Base-by-base conservation (phyloP, 2,797 vertebrate genomes). In the Lacerta agilis region DNA sequence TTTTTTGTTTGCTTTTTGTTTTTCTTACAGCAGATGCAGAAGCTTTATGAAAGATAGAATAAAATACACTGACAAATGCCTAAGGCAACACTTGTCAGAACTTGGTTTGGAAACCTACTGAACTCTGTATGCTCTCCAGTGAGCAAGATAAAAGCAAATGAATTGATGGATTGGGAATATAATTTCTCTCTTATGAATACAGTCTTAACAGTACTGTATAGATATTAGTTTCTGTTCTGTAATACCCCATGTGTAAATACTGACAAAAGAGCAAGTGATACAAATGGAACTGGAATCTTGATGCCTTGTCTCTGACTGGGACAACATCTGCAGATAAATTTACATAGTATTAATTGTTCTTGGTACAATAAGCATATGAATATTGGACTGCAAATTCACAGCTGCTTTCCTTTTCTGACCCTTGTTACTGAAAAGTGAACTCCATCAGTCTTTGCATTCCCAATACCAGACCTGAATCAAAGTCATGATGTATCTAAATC, bases 61-160 rank as follows among this genome's bases (percentile, higher is more conserved):
- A 49, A 13, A 4, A 55, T 55, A 55, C 49, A 55, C 49, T 55
- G 49, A 4, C 13, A 55, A 15, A 55, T 55, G 49, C 49, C 49
- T 15, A 86, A 78, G 87, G 8, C 81, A 0, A 20, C 72, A n/a
- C 81, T 75, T 45, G 89, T 0, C 79, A 71, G 91, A 91, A 7
- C 2, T 2, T 82, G 27, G 29, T 67, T 61, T 66, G 61, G 38
- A 69, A 43, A 4, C 7, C 27, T 69, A 11, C 4, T 85, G 71
- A 45, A 85, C 33, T 88, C 33, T 43, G 18, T 23, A 78, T 5
- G 43, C 13, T 72, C 9, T 76, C 45, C 81, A 79, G 86, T 2
- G 5, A 88, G 33, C 36, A 82, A 43, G 23, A 88, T 7, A 87
- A 55, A 4, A 82, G 17, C 7, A 90, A 58, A 76, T 82, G 4